Evolutionary conservation across 2,113 vertebrate species (phyloP).

Genomic region (Ahaetulla prasina): DNA sequence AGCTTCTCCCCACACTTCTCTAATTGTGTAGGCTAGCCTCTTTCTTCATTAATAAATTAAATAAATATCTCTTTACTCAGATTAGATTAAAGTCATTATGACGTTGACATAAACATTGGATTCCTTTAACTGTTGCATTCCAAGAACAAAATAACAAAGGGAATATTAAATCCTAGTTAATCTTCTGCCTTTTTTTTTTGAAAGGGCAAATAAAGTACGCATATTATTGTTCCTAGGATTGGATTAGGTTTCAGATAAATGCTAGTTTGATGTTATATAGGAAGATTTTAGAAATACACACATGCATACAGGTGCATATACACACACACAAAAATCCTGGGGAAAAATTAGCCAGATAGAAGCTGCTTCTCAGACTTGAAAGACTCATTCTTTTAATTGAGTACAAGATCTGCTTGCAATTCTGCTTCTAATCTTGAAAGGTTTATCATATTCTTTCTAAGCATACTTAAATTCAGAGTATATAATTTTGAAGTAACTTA

Average conservation of each 20-base stretch:
- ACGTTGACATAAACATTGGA: constrained; percentile 15
- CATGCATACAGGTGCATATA: constrained; percentile 11
- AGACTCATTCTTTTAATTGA: constrained; percentile 57
- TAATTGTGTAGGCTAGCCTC: background rate
- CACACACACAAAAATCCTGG: constrained; percentile 18
- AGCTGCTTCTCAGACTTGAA: constrained; percentile 58
- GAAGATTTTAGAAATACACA: constrained; percentile 62
- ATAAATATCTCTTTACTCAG: constrained; percentile 15
- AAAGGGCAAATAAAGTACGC: constrained; percentile 46
- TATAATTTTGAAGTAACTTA: background rate
- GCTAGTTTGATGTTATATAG: constrained; percentile 48
- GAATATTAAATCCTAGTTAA: constrained; percentile 50
- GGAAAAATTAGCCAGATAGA: constrained; percentile 46
- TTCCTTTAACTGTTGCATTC: constrained; percentile 28
- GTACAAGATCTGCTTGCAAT: constrained; percentile 57
- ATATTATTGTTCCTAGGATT: constrained; percentile 16
- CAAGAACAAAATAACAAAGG: constrained; percentile 40
- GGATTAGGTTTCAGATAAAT: constrained; percentile 39
- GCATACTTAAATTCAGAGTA: background rate
- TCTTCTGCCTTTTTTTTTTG: constrained; percentile 50
- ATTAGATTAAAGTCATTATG: constrained; percentile 34
- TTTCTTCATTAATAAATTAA: background rate
- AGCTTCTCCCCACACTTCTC: background rate
- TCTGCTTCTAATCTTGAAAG: constrained; percentile 62
- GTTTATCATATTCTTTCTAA: constrained; percentile 51